Percentiles rank a stretch among this genome's conserved stretches.
These are phyloP conservation scores for Eubucco bourcierii DNA, from an alignment of 2,113 vertebrate species.

Conservation along the genomic window DNA sequence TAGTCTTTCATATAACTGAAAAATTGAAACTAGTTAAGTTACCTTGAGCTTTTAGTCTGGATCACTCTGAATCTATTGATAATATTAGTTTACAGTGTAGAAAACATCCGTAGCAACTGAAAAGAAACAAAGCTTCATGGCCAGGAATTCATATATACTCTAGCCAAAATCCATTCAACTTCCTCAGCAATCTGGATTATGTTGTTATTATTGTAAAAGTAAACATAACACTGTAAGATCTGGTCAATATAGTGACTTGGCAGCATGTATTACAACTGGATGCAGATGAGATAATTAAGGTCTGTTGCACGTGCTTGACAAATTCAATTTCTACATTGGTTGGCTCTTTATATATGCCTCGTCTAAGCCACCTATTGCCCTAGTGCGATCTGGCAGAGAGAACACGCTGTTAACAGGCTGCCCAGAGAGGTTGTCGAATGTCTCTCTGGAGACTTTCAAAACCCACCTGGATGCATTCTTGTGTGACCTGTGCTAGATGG, in stretches of 20 bases:
- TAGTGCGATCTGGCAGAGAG: not conserved
- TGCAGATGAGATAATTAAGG: not conserved
- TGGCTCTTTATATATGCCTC: not conserved
- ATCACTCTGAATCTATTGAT: not conserved
- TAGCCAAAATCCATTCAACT: not conserved
- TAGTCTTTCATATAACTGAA: not conserved
- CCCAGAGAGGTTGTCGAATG: too few species aligned
- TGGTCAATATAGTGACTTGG: fast-evolving
- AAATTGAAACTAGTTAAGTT: not conserved
- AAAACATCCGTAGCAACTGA: not conserved
- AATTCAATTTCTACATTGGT: not conserved
- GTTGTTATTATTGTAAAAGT: not conserved
- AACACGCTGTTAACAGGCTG: too few species aligned
- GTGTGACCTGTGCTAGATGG: too few species aligned
- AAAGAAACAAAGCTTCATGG: not conserved
- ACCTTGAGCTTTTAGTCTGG: not conserved
- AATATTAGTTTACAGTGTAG: not conserved
- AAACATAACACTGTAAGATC: not conserved
- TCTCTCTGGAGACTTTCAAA: too few species aligned
- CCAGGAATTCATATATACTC: not conserved
- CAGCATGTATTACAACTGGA: not conserved
- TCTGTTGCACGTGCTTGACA: not conserved
- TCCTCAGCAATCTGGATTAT: not conserved
- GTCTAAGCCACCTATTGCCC: not conserved
- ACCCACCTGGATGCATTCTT: too few species aligned